Evolutionary conservation across 2,888 invertebrate species (phyloP).

Genomic region (Smittia aterrima): DNA sequence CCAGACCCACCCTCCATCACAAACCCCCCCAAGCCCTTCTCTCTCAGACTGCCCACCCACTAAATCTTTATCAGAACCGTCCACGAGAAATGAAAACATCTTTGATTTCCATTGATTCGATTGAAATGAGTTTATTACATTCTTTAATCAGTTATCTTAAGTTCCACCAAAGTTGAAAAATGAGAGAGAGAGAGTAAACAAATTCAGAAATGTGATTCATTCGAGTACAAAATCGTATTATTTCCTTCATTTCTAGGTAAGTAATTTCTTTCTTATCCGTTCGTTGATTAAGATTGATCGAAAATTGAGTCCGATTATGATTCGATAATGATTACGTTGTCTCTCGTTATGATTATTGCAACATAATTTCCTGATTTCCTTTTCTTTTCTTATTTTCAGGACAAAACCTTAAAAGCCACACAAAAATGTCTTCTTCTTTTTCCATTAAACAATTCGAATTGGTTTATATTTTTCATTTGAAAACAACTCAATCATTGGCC

Average conservation of each 20-base stretch:
- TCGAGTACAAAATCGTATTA: not conserved
- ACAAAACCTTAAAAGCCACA: not conserved
- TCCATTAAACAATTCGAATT: constrained; percentile 1
- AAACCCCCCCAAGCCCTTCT: too few species aligned
- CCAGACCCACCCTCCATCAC: too few species aligned
- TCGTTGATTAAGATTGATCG: not conserved
- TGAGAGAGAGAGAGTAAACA: not conserved
- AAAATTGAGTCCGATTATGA: not conserved
- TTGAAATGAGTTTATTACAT: not conserved
- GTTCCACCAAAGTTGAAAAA: not conserved
- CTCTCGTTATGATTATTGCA: constrained; percentile 2
- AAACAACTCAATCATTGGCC: not conserved
- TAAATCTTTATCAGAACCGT: too few species aligned
- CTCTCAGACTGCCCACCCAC: too few species aligned
- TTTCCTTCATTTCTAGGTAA: constrained; percentile 7
- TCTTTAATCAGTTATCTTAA: constrained; percentile 8
- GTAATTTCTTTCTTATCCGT: not conserved
- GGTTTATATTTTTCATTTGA: not conserved
- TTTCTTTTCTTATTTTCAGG: constrained; percentile 11
- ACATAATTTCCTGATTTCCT: constrained; percentile 3
- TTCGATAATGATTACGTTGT: not conserved
- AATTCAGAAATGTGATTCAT: not conserved
- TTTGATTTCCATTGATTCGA: not conserved
- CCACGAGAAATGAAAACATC: too few species aligned
- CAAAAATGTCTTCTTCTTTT: not conserved